A percentile compares a stretch with the other conserved stretches of the same genome.
phyloP scores from a whole-genome alignment of 1,140 invertebrate species.

The Dysdera silvatica region DNA sequence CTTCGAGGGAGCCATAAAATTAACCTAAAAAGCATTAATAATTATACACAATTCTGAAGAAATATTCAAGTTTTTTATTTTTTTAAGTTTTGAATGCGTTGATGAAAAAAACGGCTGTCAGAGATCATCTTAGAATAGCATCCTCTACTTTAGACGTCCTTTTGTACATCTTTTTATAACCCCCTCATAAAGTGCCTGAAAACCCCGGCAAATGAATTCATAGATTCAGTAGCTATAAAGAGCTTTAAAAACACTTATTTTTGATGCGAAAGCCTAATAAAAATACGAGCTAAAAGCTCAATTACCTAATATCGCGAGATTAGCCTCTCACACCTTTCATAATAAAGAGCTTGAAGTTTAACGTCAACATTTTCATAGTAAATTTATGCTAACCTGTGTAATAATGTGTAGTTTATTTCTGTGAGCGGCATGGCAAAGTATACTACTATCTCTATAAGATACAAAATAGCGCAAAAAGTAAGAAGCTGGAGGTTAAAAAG shows the following conservation, averaged over 20 bases:
- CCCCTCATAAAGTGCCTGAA: too few relatives aligned
- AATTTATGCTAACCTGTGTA: conserved; percentile 1
- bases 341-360: too few relatives aligned
- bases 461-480: conserved; percentile 1
- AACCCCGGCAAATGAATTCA: too few relatives aligned
- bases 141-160: too few relatives aligned
- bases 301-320: too few relatives aligned
- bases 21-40: conserved; percentile 15
- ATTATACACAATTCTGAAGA: conserved; percentile 17
- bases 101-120: background rate
- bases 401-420: background rate
- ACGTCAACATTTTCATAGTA: too few relatives aligned
- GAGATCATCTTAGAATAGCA: background rate
- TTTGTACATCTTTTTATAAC: too few relatives aligned
- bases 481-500: background rate
- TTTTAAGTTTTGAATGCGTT: background rate
- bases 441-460: background rate
- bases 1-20: conserved; percentile 11
- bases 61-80: background rate
- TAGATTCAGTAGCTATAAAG: too few relatives aligned
- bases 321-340: too few relatives aligned
- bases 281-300: too few relatives aligned
- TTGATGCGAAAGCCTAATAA: too few relatives aligned
- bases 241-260: too few relatives aligned
- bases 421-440: background rate